A percentile compares a stretch with the other conserved stretches of the same genome.
These are phyloP conservation scores for Dryadula phaetusa DNA, from an alignment of 2,888 invertebrate genomes.

Conservation along the genomic window DNA sequence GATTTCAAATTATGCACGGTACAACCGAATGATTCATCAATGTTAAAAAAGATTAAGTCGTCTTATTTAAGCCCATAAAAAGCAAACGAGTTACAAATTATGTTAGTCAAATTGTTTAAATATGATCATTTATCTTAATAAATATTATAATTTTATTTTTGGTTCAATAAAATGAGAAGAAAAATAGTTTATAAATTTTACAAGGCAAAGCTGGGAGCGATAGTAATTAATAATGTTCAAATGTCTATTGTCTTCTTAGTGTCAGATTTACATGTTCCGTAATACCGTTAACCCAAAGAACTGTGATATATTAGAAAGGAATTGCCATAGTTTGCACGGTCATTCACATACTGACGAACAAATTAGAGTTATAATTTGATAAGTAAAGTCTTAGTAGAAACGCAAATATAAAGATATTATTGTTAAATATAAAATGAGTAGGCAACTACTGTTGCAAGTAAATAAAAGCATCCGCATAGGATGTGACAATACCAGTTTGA, in stretches of 20 bases:
- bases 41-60: constrained; percentile 2
- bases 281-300: constrained; percentile 46
- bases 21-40: neutral
- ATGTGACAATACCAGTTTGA: constrained; percentile 26
- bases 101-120: constrained; percentile 5
- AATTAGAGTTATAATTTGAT: constrained; percentile 39
- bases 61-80: constrained; percentile 5
- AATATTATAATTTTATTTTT: neutral
- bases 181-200: constrained; percentile 1
- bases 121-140: neutral
- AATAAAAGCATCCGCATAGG: constrained; percentile 36
- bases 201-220: neutral
- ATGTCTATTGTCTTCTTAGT: constrained; percentile 12
- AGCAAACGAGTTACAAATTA: neutral
- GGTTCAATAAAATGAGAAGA: neutral
- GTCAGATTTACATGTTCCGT: constrained; percentile 37
- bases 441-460: constrained; percentile 32
- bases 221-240: constrained; percentile 4
- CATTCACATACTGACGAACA: constrained; percentile 34
- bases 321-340: constrained; percentile 32
- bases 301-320: constrained; percentile 23
- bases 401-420: constrained; percentile 37
- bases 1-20: neutral
- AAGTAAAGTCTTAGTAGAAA: constrained; percentile 40
- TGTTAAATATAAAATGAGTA: constrained; percentile 29